Base-by-base conservation (phyloP, 2,888 invertebrate species). In the Agonum fuliginosum region DNA sequence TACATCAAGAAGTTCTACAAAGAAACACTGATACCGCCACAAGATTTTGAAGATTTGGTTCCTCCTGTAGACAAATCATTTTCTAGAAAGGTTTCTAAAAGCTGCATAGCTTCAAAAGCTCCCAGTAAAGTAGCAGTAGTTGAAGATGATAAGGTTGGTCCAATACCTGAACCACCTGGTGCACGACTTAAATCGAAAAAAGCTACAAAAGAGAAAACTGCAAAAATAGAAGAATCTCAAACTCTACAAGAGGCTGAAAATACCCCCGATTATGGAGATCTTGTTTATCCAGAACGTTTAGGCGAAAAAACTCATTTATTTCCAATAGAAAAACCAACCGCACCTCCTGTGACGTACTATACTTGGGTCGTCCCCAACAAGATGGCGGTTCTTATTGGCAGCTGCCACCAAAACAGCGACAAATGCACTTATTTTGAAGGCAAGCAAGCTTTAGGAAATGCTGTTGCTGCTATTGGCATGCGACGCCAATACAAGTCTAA, bases 391-490 rank as follows among this genome's bases (percentile, higher is more conserved):
- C 81, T 88, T 3, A 76, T 85, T 3, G 87, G 84, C 0, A 82
- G 82, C 1, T 85, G 84, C 0, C 87, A 84, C 77, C 86, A 87
- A 78, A 82, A 82, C 8, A 85, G 87, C 48, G 81, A 83, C 1
- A 83, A 83, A 20, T 85, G 86, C 77, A 83, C 84, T 1, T 83
- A 82, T 78, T 81, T 80, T 30, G 75, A 78, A 3, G 86, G 85
- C 2, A 81, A 84, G 37, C 86, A 87, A 58, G 82, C 85, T 48
- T 79, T 87, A 51, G 85, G 85, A 0, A 84, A 86, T 78, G 85
- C 86, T 0, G 78, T 88, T 1, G 85, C 87, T 0, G 86, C 87
- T 0, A 69, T 87, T 1, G 82, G 85, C 0, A 87, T 87, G 85
- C 80, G 87, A 1, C 81, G 86, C n/a, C 77, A 84, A 1, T 78